phyloP scores from a whole-genome alignment of 2,888 invertebrate species.

The Gari tellinella region DNA sequence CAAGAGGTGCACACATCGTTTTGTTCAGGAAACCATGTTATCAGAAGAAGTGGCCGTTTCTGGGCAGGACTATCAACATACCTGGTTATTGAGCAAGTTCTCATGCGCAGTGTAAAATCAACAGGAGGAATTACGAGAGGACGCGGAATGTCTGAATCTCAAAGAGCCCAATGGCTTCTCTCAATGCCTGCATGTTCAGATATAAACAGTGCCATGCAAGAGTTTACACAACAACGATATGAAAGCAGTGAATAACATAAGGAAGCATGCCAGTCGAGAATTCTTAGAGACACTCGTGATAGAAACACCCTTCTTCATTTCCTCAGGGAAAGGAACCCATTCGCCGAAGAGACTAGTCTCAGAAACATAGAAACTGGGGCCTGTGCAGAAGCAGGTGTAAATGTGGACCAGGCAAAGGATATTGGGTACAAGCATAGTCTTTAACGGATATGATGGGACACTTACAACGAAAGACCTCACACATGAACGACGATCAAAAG shows the following conservation, averaged over 20 bases:
- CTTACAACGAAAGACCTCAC: no score
- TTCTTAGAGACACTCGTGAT: no score
- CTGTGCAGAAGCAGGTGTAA: conserved; percentile 20
- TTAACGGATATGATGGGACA: no score
- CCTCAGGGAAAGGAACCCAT: conserved; percentile 7
- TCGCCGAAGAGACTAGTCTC: conserved; percentile 27
- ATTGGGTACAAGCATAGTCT: no score
- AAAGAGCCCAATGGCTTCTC: conserved; percentile 58
- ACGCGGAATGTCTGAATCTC: conserved; percentile 58
- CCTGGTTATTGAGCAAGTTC: conserved; percentile 68
- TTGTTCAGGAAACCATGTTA: conserved; percentile 51
- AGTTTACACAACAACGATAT: conserved; percentile 42
- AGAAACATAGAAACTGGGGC: conserved; percentile 54
- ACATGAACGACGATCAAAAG: no score
- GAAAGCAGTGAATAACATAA: conserved; percentile 53
- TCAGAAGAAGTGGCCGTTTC: conserved; percentile 57
- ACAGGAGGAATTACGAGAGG: conserved; percentile 64
- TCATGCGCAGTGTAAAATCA: conserved; percentile 67
- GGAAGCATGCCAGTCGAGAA: conserved; percentile 32
- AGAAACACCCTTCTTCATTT: no score
- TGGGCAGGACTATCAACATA: conserved; percentile 70
- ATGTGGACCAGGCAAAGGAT: conserved; percentile 18
- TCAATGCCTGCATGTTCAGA: conserved; percentile 57
- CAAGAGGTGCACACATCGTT: conserved; percentile 54
- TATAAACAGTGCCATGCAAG: conserved; percentile 53